Base-by-base conservation (phyloP, 2,888 invertebrate species). In the Julus scanicus region DNA sequence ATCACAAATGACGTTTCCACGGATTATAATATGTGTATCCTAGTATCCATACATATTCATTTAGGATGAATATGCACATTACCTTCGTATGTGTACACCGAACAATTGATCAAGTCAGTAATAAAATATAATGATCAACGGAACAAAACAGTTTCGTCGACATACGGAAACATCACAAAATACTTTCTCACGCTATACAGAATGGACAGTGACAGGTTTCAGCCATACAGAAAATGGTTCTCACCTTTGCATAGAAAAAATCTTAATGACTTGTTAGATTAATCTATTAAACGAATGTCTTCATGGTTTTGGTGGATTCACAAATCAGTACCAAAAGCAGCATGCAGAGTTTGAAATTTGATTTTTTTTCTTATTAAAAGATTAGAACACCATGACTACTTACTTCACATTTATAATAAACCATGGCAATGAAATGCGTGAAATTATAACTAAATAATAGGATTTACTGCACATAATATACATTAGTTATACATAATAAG, bases 1-100 rank as follows among this genome's bases (percentile, higher is more conserved):
- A 71, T 71, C 44, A 44, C 44, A 20, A 71, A 71, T 71, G 71
- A 71, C n/a, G 71, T 71, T 71, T 71, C 29, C 71, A 71, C 71
- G 8, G 71, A 20, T 71, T 29, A 71, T 71, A 71, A 63, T 63
- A 71, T 20, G 29, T n/a, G 29, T 29, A 71, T 71, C 29, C 71
- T 2, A 71, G 71, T 71, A 71, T 71, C 20, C 20, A 71, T 29
- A 29, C 20, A 17, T 57, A 44, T 44, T 2, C 57, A 71, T 63
- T 29, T 29, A 29, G 71, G 5, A n/a, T 71, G 29, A 6, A 20
- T 71, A 71, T 71, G 71, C 29, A 71, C 20, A 71, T 71, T 11
- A 2, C 63, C n/a, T 6, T n/a, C n/a, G 17, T 63, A n/a, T 63
- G 63, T 20, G 4, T 8, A n/a, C 71, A 9, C 11, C 20, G 71